Conservation (phyloP, 2,113 vertebrate genomes). For the Scytalopus superciliaris region DNA sequence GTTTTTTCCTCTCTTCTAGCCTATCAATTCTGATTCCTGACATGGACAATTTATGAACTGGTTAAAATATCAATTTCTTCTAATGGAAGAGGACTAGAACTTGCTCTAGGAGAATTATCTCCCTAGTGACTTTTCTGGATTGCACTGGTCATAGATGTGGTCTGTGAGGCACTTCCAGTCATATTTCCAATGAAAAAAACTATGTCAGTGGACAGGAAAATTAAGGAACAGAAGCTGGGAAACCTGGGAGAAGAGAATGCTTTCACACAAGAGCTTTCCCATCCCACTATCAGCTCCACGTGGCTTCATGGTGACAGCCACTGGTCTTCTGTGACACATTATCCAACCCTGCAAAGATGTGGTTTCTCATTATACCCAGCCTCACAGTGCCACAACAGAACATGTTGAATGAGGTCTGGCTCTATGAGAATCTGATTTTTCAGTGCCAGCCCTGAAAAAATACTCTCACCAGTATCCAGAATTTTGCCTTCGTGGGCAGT, state of each 20-base stretch:
- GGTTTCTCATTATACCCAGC: not conserved
- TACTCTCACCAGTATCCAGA: not conserved
- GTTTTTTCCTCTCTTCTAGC: not conserved
- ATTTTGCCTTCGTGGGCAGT: not conserved
- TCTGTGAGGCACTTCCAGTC: not conserved
- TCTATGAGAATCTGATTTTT: not conserved
- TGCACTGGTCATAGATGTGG: not conserved
- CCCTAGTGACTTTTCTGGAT: not conserved
- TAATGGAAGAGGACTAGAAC: not conserved
- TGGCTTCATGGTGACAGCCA: not conserved
- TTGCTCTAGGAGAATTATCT: not conserved
- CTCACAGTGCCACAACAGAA: not conserved
- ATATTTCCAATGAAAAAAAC: not conserved
- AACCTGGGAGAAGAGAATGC: not conserved
- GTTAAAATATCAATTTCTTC: not conserved
- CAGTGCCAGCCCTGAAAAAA: not conserved
- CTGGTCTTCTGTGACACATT: rapidly evolving
- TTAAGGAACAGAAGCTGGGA: not conserved
- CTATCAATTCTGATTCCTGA: not conserved
- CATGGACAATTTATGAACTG: not conserved
- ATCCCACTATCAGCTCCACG: not conserved
- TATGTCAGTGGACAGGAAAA: not conserved
- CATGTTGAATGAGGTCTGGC: not conserved
- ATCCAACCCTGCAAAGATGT: not conserved
- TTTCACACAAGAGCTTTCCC: not conserved